These are phyloP conservation scores for Spheniscus humboldti DNA, from an alignment of 2,797 vertebrate genomes.

Conservation along the genomic window DNA sequence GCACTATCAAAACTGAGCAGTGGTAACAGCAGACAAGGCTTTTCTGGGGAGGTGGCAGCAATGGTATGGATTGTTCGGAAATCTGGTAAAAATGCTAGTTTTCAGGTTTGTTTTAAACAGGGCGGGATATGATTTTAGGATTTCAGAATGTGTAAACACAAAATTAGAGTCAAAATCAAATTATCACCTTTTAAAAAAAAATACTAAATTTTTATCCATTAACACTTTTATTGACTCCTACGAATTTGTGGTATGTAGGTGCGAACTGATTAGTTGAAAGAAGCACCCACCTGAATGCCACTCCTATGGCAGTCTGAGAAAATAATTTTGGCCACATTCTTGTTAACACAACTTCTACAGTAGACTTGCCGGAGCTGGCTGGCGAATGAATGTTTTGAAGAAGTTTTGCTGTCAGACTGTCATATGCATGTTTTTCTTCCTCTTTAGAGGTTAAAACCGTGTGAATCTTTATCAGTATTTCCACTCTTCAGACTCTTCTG, in stretches of 20 bases:
- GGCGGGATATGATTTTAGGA: background rate
- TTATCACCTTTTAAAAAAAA: background rate
- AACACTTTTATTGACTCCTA: background rate
- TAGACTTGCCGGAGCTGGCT: background rate
- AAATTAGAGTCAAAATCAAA: background rate
- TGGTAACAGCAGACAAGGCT: background rate
- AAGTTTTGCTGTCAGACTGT: background rate
- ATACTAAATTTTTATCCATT: background rate
- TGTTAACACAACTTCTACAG: background rate
- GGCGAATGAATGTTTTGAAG: background rate
- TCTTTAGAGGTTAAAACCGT: background rate
- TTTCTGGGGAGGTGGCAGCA: background rate
- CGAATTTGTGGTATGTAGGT: accelerated
- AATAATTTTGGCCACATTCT: background rate
- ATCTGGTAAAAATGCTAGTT: background rate
- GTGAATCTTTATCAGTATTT: background rate
- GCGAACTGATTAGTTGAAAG: background rate
- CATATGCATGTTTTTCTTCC: background rate
- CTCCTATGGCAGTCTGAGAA: background rate
- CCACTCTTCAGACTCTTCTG: background rate
- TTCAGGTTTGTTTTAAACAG: background rate
- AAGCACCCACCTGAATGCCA: background rate
- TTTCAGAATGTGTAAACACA: background rate
- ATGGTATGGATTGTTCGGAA: background rate
- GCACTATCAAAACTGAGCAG: background rate